Evolutionary conservation across 2,888 invertebrate genomes (phyloP), one percentile per base, ranked within the genome.

Genomic region (Drosophila hamatofila): DNA sequence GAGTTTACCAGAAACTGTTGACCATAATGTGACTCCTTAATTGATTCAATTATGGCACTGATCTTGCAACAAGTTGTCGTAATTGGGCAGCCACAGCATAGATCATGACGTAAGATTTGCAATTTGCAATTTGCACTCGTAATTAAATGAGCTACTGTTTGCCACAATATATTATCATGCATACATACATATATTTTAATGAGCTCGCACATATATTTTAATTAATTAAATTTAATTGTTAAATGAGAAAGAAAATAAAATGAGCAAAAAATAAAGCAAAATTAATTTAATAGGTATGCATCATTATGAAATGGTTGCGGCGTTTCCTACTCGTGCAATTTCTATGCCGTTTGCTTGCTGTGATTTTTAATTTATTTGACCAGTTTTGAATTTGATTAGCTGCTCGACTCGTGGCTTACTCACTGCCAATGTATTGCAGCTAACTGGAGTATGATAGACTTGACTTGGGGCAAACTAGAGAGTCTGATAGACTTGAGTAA

Each of bases 181-280:
- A 46, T 42, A 39, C 33, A 51, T 44, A 39, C 33, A 51, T 44
- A 44, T 52, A 23, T 69, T 80, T 80, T 81, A 84, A 85, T 85
- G 80, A 85, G 83, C 72, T 67, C 80, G 65, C 72, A 81, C 81
- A 69, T 70, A 69, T 70, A 63, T 80, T 76, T 80, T 72, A 76
- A 83, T 83, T 83, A 73, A 81, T 80, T 85, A 76, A 77, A 71
- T 80, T 80, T 85, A 76, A 77, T 82, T 80, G 71, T 67, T 52
- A 62, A 61, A 71, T 39, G 42, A 63, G 27, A 63, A 61, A 56
- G 9, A 35, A 16, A 21, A n/a, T 14, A 48, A 27, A 30, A n/a
- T 1, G 25, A 25, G 25, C 46, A 14, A 9, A 30, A 30, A 30
- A 30, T 30, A 30, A 30, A n/a, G n/a, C n/a, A 48, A 51, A 16